Conservation (phyloP, 2,113 vertebrate genomes). For the Arothron firmamentum region DNA sequence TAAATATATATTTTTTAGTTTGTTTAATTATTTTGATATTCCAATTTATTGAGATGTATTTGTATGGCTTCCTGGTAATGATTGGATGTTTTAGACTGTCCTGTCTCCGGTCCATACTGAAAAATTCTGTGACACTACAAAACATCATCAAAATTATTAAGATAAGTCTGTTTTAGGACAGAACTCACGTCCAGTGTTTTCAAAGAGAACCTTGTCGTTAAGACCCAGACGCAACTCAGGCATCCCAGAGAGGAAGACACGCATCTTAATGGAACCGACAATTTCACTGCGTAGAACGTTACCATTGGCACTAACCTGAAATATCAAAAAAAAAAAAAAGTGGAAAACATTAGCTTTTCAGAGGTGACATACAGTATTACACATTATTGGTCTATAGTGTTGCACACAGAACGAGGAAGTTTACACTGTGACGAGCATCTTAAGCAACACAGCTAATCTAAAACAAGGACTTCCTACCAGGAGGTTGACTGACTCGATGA, state of each 20-base stretch:
- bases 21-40: too few relatives aligned
- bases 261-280: slow-evolving; percentile 97
- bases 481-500: slow-evolving; percentile 98
- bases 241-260: slow-evolving; percentile 97
- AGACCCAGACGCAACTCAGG: slow-evolving; percentile 91
- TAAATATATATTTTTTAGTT: too few relatives aligned
- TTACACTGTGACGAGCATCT: slow-evolving; percentile 35
- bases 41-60: too few relatives aligned
- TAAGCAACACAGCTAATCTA: slow-evolving; percentile 28
- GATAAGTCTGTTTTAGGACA: not conserved
- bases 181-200: slow-evolving; percentile 97
- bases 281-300: slow-evolving; percentile 96
- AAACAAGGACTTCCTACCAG: slow-evolving; percentile 78
- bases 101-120: too few relatives aligned
- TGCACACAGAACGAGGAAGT: too few relatives aligned
- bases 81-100: too few relatives aligned
- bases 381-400: too few relatives aligned
- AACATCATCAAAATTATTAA: not conserved
- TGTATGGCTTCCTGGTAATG: too few relatives aligned
- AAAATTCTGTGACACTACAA: too few relatives aligned
- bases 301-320: slow-evolving; percentile 93
- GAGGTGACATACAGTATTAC: too few relatives aligned
- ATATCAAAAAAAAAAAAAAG: not conserved
- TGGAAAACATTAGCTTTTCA: too few relatives aligned
- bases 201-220: slow-evolving; percentile 98